A percentile compares a stretch with the other conserved stretches of the same genome.
These are phyloP conservation scores for Cephus cinctus DNA, from an alignment of 1,140 invertebrate species.

Conservation along the genomic window DNA sequence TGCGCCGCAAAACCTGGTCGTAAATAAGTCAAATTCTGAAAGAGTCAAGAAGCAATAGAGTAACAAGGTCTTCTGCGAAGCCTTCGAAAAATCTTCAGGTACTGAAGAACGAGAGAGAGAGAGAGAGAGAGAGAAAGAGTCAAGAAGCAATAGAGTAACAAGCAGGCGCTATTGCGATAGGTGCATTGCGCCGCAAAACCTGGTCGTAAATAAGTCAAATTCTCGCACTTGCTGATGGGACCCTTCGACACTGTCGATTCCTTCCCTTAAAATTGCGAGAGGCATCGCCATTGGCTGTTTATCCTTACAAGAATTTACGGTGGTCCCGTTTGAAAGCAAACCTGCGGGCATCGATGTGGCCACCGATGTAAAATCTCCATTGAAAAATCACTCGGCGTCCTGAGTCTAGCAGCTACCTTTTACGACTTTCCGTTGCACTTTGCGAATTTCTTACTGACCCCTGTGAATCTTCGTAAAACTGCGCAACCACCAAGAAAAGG, in stretches of 20 bases:
- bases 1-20: not conserved
- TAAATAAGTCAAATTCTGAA: not conserved
- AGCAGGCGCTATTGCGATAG: too few species aligned
- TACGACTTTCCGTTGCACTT: slow-evolving; percentile 25
- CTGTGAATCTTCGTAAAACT: too few species aligned
- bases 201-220: not conserved
- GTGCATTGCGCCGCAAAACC: not conserved
- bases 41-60: too few species aligned
- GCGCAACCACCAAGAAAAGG: too few species aligned
- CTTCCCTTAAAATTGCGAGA: not conserved
- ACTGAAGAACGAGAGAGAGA: too few species aligned
- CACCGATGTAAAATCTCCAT: slow-evolving; percentile 19
- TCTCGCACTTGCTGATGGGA: not conserved
- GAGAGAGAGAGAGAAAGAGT: too few species aligned
- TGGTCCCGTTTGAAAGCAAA: slow-evolving; percentile 21
- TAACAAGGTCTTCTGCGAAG: too few species aligned
- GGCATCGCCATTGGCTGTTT: not conserved
- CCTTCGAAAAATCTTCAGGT: too few species aligned
- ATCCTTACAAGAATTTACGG: slow-evolving; percentile 30
- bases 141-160: too few species aligned
- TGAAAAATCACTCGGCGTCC: slow-evolving; percentile 13
- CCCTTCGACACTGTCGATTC: not conserved
- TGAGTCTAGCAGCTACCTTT: slow-evolving; percentile 16
- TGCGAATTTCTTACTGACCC: slow-evolving; percentile 21
- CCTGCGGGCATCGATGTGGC: slow-evolving; percentile 20